These are phyloP conservation scores for Volucella inflata DNA, from an alignment of 2,888 invertebrate species.

Conservation along the genomic window DNA sequence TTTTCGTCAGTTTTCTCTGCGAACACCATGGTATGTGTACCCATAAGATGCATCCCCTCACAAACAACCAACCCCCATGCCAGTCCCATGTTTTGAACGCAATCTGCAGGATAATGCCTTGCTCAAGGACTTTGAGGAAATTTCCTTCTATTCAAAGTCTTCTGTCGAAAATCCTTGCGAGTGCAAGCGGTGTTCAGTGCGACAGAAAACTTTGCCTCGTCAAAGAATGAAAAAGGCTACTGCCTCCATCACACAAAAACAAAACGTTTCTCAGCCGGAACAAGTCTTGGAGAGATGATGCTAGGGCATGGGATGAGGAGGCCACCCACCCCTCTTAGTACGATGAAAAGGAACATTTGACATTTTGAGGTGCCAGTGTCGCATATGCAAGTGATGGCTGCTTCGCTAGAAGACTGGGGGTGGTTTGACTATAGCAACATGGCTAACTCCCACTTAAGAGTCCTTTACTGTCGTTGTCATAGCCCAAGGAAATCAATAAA, in stretches of 20 bases:
- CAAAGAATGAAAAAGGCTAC: slow-evolving; percentile 23
- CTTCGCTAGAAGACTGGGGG: slow-evolving; percentile 21
- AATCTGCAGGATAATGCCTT: slow-evolving; percentile 65
- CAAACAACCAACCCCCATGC: slow-evolving; percentile 40
- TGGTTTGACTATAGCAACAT: background rate
- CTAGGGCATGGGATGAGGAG: background rate
- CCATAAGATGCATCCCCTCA: slow-evolving; percentile 1
- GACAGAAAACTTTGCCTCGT: slow-evolving; percentile 57
- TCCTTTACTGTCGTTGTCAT: slow-evolving; percentile 43
- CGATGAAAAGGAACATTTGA: slow-evolving; percentile 59
- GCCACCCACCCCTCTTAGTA: background rate
- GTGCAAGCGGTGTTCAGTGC: slow-evolving; percentile 24
- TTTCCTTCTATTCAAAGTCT: slow-evolving; percentile 39
- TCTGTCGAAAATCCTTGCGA: slow-evolving; percentile 49
- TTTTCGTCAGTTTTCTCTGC: background rate
- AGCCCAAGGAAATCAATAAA: slow-evolving; percentile 73
- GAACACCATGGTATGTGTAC: background rate
- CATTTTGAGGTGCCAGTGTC: slow-evolving; percentile 71
- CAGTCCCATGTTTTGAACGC: slow-evolving; percentile 40
- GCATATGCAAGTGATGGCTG: slow-evolving; percentile 63
- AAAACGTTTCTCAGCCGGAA: slow-evolving; percentile 26
- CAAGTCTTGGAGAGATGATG: slow-evolving; percentile 29
- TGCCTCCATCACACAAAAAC: slow-evolving; percentile 29
- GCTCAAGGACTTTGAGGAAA: slow-evolving; percentile 62
- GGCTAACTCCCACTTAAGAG: slow-evolving; percentile 9